Conservation (phyloP, 2,113 vertebrate genomes). For the Garra rufa region DNA sequence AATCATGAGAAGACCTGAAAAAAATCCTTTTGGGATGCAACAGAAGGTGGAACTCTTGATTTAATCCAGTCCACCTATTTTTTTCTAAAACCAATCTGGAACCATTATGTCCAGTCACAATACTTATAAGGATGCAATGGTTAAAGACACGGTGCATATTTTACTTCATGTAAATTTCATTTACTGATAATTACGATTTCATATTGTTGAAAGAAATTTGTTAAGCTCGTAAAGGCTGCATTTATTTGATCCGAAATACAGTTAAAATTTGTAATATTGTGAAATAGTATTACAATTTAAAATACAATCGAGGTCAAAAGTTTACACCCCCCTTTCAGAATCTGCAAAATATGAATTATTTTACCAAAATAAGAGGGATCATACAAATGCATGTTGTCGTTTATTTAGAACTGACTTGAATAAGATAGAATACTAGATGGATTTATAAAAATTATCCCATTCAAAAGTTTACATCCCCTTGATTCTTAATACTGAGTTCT, state of each 20-base stretch:
- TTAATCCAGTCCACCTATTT: conserved; percentile 1
- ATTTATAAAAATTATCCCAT: no score
- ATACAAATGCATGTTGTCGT: no score
- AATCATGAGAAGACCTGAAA: conserved; percentile 39
- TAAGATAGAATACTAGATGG: no score
- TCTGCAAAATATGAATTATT: no score
- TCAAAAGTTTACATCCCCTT: no score
- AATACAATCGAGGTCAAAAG: no score
- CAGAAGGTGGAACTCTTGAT: conserved; percentile 18
- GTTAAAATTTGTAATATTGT: background rate
- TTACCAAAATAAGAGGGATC: no score
- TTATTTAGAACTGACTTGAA: no score
- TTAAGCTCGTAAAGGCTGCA: background rate
- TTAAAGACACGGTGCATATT: background rate
- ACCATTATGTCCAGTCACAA: background rate
- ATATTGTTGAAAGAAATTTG: background rate
- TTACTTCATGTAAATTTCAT: background rate
- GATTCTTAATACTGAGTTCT: no score
- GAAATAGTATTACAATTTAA: background rate
- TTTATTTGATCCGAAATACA: background rate
- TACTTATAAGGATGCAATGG: background rate
- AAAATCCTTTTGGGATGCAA: background rate
- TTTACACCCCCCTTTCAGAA: no score
- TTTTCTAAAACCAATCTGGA: background rate
- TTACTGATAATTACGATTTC: background rate